Percentiles rank a stretch among this genome's conserved stretches.
Conservation (phyloP, 2,113 vertebrate genomes). For the Larimichthys crocea region DNA sequence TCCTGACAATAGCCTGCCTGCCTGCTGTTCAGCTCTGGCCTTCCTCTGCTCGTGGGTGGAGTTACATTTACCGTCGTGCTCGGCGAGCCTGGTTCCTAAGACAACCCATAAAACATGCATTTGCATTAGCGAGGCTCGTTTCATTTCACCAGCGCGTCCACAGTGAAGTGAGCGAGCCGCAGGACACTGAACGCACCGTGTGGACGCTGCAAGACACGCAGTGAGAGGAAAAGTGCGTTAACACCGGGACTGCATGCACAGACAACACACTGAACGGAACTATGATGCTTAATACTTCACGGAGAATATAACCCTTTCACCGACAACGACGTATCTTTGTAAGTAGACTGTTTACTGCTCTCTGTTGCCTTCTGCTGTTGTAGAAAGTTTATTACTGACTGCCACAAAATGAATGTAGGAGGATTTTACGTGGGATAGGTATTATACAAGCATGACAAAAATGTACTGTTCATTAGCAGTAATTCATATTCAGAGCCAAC, state of each 20-base stretch:
- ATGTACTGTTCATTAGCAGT: no score
- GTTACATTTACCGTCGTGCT: constrained; percentile 38
- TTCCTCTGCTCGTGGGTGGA: constrained; percentile 59
- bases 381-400: background rate
- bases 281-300: constrained; percentile 17
- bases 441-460: no score
- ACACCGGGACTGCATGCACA: constrained; percentile 11
- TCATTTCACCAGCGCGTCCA: background rate
- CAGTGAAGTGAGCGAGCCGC: background rate
- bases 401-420: background rate
- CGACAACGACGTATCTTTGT: constrained; percentile 13
- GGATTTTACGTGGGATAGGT: background rate
- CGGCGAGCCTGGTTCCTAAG: constrained; percentile 59
- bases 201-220: background rate
- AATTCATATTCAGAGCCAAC: no score
- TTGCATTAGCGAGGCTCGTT: constrained; percentile 23
- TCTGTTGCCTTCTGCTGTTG: background rate
- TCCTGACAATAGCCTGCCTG: background rate
- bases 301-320: background rate
- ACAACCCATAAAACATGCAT: constrained; percentile 68
- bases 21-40: background rate
- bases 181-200: background rate
- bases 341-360: background rate
- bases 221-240: background rate
- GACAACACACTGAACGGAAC: constrained; percentile 7